Evolutionary conservation across 2,888 invertebrate species (phyloP).

Genomic region (Monopis laevigella): DNA sequence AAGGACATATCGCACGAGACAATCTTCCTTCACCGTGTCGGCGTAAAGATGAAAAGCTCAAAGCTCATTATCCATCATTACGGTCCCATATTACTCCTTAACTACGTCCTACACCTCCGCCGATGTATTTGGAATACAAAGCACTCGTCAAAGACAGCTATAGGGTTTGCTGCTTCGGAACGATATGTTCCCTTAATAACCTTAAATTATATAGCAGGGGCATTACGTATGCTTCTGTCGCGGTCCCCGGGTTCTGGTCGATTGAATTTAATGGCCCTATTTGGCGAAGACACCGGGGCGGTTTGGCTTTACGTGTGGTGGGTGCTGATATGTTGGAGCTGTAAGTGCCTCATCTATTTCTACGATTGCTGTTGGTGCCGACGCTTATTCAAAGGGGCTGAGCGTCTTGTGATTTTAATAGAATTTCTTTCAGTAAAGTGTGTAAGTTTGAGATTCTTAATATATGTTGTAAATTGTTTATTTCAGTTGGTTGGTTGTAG

Average conservation of each 20-base stretch:
- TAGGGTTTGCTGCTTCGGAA: conserved; percentile 19
- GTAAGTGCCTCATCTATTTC: conserved; percentile 2
- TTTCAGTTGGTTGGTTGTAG: too few relatives aligned
- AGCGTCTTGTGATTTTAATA: too few relatives aligned
- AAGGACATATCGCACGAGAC: too few relatives aligned
- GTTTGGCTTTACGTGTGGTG: conserved; percentile 13
- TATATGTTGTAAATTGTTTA: too few relatives aligned
- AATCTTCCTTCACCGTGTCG: too few relatives aligned
- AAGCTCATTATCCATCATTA: conserved; percentile 3
- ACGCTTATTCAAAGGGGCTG: too few relatives aligned
- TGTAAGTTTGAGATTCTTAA: not conserved
- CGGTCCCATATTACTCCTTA: not conserved
- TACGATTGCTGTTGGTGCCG: too few relatives aligned
- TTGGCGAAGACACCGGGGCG: conserved; percentile 24
- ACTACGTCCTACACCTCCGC: conserved; percentile 4
- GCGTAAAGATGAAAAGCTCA: not conserved
- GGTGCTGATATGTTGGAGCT: conserved; percentile 6
- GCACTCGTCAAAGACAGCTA: conserved; percentile 17
- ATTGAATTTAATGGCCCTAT: conserved; percentile 59
- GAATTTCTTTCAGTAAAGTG: not conserved
- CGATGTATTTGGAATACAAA: conserved; percentile 35
- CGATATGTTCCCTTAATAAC: conserved; percentile 37
- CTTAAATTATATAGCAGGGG: conserved; percentile 47
- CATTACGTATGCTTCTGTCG: conserved; percentile 48
- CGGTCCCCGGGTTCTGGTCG: conserved; percentile 18